These are phyloP conservation scores for Mycetomoellerius zeteki DNA, from an alignment of 1,140 invertebrate species.

Conservation along the genomic window DNA sequence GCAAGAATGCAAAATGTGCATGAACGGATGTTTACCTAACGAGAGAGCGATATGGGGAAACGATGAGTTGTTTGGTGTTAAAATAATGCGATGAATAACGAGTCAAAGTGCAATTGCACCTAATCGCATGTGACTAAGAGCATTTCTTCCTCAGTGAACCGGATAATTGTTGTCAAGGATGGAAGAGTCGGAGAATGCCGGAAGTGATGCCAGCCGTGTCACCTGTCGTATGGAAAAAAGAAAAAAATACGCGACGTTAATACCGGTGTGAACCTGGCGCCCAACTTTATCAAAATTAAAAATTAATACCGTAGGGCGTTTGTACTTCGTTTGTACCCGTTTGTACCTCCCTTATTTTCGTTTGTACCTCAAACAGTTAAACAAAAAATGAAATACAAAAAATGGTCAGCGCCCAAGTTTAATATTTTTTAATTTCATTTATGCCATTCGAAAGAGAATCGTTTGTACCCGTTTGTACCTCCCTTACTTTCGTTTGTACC, in stretches of 20 bases:
- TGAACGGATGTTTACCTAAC: slow-evolving; percentile 29
- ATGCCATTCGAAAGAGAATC: too few species aligned
- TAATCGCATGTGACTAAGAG: slow-evolving; percentile 46
- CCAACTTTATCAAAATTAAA: too few species aligned
- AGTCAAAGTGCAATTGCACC: slow-evolving; percentile 49
- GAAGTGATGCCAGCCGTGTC: slow-evolving; percentile 65
- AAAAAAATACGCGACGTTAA: slow-evolving; percentile 4
- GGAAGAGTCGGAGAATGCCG: slow-evolving; percentile 68
- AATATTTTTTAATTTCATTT: too few species aligned
- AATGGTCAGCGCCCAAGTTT: too few species aligned
- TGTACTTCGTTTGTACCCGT: too few species aligned
- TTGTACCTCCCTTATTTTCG: too few species aligned
- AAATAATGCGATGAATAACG: slow-evolving; percentile 52
- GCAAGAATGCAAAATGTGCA: background rate
- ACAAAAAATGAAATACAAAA: too few species aligned
- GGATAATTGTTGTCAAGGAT: slow-evolving; percentile 71
- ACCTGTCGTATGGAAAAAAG: slow-evolving; percentile 23
- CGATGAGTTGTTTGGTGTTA: slow-evolving; percentile 5
- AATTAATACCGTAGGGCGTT: too few species aligned
- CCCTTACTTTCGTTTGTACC: too few species aligned
- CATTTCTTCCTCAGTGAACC: slow-evolving; percentile 67
- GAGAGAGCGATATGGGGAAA: slow-evolving; percentile 5
- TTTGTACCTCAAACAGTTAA: too few species aligned
- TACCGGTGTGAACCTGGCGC: too few species aligned
- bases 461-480: too few species aligned